Conservation (phyloP, 1,140 invertebrate species). For the Temnothorax curvispinosus region DNA sequence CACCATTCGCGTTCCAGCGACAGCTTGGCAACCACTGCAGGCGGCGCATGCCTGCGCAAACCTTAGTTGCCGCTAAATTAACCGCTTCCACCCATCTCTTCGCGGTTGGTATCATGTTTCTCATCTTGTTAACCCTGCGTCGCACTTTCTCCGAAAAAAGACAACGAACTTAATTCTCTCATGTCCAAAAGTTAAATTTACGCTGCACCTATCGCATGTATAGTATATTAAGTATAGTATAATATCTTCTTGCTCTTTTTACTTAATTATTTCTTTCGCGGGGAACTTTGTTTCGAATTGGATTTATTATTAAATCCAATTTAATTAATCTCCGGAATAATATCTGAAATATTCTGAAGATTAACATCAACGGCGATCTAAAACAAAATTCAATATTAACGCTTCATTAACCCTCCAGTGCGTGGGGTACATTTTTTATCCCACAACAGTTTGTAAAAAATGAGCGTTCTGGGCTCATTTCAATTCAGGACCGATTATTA, state of each 20-base stretch:
- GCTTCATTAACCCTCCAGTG: neutral
- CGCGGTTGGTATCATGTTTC: constrained; percentile 7
- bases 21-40: constrained; percentile 47
- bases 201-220: neutral
- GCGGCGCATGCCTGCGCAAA: constrained; percentile 4
- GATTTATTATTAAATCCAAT: neutral
- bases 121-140: constrained; percentile 32
- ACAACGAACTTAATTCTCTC: neutral
- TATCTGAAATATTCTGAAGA: neutral
- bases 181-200: neutral
- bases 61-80: constrained; percentile 29
- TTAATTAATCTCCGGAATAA: neutral
- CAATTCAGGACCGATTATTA: too few species aligned
- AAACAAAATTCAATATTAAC: neutral
- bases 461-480: too few species aligned
- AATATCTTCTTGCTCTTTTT: neutral
- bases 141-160: neutral
- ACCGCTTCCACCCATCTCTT: constrained; percentile 16
- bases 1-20: constrained; percentile 39
- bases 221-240: neutral
- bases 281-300: neutral
- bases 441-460: too few species aligned
- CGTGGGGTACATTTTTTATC: too few species aligned
- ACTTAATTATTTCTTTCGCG: neutral
- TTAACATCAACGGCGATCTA: neutral